These are phyloP conservation scores for Bergia sp. DNA, from an alignment of 92 coral and sea anemone species.

Conservation along the genomic window DNA sequence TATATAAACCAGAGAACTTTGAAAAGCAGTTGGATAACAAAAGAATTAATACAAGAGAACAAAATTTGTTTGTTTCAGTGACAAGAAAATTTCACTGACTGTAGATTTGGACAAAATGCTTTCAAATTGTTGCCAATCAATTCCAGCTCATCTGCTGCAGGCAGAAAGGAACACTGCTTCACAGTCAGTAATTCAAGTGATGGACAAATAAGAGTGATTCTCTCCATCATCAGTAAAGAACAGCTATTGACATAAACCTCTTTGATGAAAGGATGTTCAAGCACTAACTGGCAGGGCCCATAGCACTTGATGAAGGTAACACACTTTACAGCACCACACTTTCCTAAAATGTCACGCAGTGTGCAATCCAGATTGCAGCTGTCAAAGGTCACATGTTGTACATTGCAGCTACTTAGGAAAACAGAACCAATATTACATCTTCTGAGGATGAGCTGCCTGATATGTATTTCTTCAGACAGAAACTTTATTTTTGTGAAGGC, in stretches of 20 bases:
- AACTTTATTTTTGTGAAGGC: conserved; percentile 68
- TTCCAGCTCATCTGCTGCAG: conserved; percentile 68
- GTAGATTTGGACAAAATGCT: conserved; percentile 69
- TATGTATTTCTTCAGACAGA: conserved; percentile 29
- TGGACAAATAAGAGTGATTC: conserved; percentile 71
- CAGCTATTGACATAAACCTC: conserved; percentile 67
- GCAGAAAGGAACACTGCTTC: conserved; percentile 67
- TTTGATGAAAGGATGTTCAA: conserved; percentile 60
- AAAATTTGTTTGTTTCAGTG: background rate
- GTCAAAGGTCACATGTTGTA: conserved; percentile 66
- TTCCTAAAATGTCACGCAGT: conserved; percentile 50
- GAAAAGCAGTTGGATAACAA: too few species aligned
- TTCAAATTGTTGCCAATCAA: conserved; percentile 61
- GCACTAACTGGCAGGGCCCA: conserved; percentile 81
- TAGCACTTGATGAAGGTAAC: conserved; percentile 71
- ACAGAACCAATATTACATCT: conserved; percentile 70
- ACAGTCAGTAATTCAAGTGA: conserved; percentile 62
- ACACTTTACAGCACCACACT: conserved; percentile 53
- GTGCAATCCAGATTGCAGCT: conserved; percentile 75
- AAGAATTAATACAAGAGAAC: background rate
- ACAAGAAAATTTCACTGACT: conserved; percentile 66
- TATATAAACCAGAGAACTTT: too few species aligned
- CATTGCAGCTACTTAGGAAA: conserved; percentile 49
- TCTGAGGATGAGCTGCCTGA: conserved; percentile 59
- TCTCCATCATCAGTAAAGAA: conserved; percentile 74